Evolutionary conservation across 2,888 invertebrate genomes (phyloP), one percentile per base, ranked within the genome.

Genomic region (Helobdella robusta): DNA sequence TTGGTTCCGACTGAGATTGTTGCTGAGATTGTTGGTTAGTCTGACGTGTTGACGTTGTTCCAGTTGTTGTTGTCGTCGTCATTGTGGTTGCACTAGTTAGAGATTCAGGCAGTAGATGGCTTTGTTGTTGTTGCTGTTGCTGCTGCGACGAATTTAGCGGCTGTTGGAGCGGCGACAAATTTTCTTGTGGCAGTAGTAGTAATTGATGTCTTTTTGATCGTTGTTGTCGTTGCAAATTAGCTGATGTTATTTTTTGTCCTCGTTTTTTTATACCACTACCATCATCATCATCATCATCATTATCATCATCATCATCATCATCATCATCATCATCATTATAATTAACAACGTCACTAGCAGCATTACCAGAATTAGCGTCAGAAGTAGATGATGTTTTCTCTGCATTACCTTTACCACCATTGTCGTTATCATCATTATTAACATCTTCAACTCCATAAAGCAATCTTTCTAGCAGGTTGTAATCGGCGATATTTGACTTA

Each of bases 101-200:
- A 8, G 11, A 50, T 50, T 25, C 50, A 8, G 20, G n/a, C 20
- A 50, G 44, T 36, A 18, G 2, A 40, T 35, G 6, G 5, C 30
- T 23, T 23, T 8, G 35, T 40, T 8, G 65, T 46, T 1, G 52
- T 58, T 3, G 48, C 48, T 6, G 35, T 56, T 4, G 56, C 36
- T 6, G 46, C 1, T 35, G 25, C 70, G 62, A 70, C 72, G 18
- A 70, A 70, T 36, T 66, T 64, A 4, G 66, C 66, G 15, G 69
- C 67, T 20, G 65, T 67, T 48, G 59, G 63, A 59, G 65, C 62
- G n/a, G n/a, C n/a, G n/a, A n/a, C n/a, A n/a, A n/a, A n/a, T n/a
- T n/a, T n/a, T n/a, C n/a, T n/a, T n/a, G n/a, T n/a, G n/a, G n/a
- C n/a, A n/a, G n/a, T n/a, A n/a, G n/a, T n/a, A n/a, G n/a, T n/a